Conservation (phyloP, 2,797 vertebrate genomes). For the Remorina albescens region DNA sequence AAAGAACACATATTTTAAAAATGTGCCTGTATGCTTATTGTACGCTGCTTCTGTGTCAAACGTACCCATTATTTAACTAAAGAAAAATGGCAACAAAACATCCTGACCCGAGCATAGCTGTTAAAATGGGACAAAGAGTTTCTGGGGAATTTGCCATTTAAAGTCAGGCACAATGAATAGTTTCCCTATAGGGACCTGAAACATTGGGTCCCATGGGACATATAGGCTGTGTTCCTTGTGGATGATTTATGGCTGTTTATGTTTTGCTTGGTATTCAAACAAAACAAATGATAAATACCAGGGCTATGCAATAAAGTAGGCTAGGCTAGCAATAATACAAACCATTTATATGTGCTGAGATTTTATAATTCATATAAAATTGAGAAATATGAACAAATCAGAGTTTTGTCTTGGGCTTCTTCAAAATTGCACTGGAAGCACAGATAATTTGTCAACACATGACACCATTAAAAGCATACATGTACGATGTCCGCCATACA, state of each 20-base stretch:
- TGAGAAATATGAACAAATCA: not conserved
- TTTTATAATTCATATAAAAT: conserved; percentile 18
- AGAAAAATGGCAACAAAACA: conserved; percentile 41
- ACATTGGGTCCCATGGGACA: conserved; percentile 61
- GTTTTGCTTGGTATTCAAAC: conserved; percentile 81
- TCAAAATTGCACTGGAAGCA: no score
- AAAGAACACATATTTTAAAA: conserved; percentile 18
- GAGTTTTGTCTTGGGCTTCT: no score
- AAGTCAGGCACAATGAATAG: conserved; percentile 55
- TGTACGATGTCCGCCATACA: no score
- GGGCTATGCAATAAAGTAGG: conserved; percentile 59
- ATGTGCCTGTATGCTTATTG: conserved; percentile 5
- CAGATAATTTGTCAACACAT: no score
- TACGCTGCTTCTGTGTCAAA: conserved; percentile 1
- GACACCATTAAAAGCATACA: no score
- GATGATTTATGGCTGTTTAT: conserved; percentile 82
- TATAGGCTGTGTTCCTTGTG: conserved; percentile 56
- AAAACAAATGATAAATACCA: conserved; percentile 77
- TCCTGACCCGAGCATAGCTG: conserved; percentile 47
- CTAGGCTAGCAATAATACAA: conserved; percentile 50
- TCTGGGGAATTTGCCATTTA: conserved; percentile 80
- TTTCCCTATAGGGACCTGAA: conserved; percentile 59
- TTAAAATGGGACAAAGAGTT: conserved; percentile 82
- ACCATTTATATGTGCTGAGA: conserved; percentile 35
- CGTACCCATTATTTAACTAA: conserved; percentile 30